Percentiles rank a stretch among this genome's conserved stretches.
phyloP scores from a whole-genome alignment of 2,797 vertebrate genomes.

The Dermochelys coriacea region DNA sequence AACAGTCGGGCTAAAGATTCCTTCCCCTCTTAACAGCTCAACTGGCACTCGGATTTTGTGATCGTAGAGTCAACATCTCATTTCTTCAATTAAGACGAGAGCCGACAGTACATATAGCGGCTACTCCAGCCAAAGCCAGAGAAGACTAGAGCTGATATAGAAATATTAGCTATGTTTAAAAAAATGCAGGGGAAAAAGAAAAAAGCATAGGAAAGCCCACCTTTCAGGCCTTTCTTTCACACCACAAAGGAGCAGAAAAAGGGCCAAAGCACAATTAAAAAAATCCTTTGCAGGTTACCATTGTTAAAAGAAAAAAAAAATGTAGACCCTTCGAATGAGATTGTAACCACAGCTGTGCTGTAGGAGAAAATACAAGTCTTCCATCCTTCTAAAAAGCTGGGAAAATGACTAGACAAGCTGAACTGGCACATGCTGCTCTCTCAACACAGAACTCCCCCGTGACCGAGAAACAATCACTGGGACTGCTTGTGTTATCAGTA shows the following conservation, averaged over 20 bases:
- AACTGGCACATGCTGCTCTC: not conserved
- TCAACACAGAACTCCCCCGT: not conserved
- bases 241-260: not conserved
- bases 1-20: not conserved
- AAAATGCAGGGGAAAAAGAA: slow-evolving; percentile 9
- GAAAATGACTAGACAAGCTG: not conserved
- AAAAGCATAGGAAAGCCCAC: not conserved
- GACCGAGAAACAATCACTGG: not conserved
- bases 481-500: not conserved
- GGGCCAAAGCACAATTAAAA: not conserved
- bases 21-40: not conserved
- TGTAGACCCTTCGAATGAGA: accelerated
- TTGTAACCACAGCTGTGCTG: not conserved
- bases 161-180: not conserved
- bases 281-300: not conserved
- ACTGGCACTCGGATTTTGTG: not conserved
- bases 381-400: not conserved
- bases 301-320: not conserved
- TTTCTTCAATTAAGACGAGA: not conserved
- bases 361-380: accelerated
- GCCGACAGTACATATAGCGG: not conserved
- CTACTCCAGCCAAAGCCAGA: not conserved
- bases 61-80: not conserved
- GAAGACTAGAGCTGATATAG: not conserved
- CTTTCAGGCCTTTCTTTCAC: not conserved